Conservation (phyloP, 1,140 invertebrate genomes). For the Dreissena polymorpha region DNA sequence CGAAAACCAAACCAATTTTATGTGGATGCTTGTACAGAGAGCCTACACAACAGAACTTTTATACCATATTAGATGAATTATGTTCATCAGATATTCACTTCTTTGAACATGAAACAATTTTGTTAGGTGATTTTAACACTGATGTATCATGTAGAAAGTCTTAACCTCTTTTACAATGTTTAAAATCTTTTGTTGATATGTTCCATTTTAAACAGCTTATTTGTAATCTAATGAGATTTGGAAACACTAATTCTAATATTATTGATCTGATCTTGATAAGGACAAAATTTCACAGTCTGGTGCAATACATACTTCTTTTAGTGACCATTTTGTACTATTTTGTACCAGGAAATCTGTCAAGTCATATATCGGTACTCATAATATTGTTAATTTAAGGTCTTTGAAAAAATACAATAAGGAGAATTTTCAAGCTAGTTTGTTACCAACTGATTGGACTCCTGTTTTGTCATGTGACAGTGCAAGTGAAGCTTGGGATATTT, state of each 20-base stretch:
- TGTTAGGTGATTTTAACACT: slow-evolving; percentile 39
- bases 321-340: slow-evolving; percentile 12
- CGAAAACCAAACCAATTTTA: slow-evolving; percentile 34
- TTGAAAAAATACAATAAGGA: slow-evolving; percentile 34
- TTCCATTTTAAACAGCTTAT: slow-evolving; percentile 33
- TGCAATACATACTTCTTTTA: slow-evolving; percentile 28
- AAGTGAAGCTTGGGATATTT: slow-evolving; percentile 27
- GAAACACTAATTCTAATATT: background rate
- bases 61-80: slow-evolving; percentile 10
- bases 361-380: slow-evolving; percentile 16
- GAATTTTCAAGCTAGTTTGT: slow-evolving; percentile 34
- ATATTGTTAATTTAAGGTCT: slow-evolving; percentile 23
- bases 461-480: slow-evolving; percentile 36
- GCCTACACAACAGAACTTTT: slow-evolving; percentile 25
- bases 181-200: slow-evolving; percentile 29
- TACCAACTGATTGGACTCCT: slow-evolving; percentile 28
- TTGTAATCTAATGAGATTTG: slow-evolving; percentile 14
- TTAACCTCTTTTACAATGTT: slow-evolving; percentile 23
- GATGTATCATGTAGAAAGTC: slow-evolving; percentile 18
- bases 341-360: slow-evolving; percentile 31
- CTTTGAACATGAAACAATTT: slow-evolving; percentile 40
- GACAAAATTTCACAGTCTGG: slow-evolving; percentile 40
- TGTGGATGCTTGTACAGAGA: slow-evolving; percentile 21
- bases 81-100: slow-evolving; percentile 25
- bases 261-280: slow-evolving; percentile 14